Evolutionary conservation across 2,113 vertebrate species (phyloP).

Genomic region (Prolemur simus): DNA sequence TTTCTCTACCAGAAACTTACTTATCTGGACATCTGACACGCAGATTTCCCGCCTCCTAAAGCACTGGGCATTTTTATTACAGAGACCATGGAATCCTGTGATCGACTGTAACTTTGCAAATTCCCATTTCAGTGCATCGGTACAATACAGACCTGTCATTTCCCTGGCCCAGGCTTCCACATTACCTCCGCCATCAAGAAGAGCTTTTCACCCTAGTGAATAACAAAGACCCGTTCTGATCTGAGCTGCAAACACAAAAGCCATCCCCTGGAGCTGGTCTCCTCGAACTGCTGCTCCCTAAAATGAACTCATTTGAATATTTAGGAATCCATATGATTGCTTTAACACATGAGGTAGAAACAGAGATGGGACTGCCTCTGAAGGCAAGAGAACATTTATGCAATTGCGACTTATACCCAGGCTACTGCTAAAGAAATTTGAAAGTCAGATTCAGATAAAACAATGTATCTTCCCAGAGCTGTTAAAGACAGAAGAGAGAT

Average conservation of each 20-base stretch:
- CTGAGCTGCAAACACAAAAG: not conserved
- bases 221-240: not conserved
- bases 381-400: not conserved
- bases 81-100: not conserved
- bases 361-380: not conserved
- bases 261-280: not conserved
- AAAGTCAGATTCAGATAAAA: not conserved
- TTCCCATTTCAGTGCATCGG: not conserved
- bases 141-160: not conserved
- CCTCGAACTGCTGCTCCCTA: not conserved
- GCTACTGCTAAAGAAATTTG: not conserved
- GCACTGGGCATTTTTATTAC: not conserved
- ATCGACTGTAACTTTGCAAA: not conserved
- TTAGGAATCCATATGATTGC: not conserved
- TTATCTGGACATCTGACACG: not conserved
- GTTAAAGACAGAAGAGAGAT: not conserved
- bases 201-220: not conserved
- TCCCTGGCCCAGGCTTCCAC: not conserved
- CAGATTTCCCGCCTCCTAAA: not conserved
- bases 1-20: not conserved
- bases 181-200: too few relatives aligned
- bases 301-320: not conserved
- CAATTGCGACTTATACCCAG: not conserved
- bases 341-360: too few relatives aligned
- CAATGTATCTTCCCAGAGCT: not conserved